Conservation (phyloP, 37 sponge, comb jelly and placozoan genomes). For the Beroe forskalii region DNA sequence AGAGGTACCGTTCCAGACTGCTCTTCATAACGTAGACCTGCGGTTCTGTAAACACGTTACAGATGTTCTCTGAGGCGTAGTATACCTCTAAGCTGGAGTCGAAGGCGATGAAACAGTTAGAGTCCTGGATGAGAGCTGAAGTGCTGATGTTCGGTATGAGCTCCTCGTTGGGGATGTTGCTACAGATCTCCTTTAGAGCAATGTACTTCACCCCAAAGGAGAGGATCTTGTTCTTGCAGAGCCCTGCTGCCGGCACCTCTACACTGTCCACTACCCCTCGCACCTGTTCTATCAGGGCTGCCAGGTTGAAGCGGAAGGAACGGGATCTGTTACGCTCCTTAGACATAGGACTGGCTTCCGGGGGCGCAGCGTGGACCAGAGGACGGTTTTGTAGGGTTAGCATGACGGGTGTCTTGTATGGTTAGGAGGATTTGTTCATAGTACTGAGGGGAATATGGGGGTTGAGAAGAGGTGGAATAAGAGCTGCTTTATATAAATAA, state of each 20-base stretch:
- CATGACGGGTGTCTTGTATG: too few species aligned
- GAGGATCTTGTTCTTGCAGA: conserved; percentile 60
- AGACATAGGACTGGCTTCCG: too few species aligned
- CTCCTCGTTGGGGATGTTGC: background rate
- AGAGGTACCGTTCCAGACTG: conserved; percentile 1
- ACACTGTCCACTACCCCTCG: background rate
- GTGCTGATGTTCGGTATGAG: too few species aligned
- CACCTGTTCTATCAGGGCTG: conserved; percentile 24
- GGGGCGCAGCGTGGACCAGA: too few species aligned
- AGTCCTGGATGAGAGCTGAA: background rate
- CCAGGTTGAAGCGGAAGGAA: conserved; percentile 17
- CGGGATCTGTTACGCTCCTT: conserved; percentile 16
- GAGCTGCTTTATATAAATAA: too few species aligned
- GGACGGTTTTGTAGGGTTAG: too few species aligned
- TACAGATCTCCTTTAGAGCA: conserved; percentile 1
- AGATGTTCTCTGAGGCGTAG: conserved; percentile 41
- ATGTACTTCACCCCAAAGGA: conserved; percentile 46
- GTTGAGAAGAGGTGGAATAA: too few species aligned
- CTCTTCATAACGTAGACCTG: conserved; percentile 49
- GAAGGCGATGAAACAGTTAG: conserved; percentile 22
- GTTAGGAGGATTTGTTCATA: too few species aligned
- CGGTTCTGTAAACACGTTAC: background rate
- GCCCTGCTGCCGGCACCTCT: conserved; percentile 24
- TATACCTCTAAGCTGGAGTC: conserved; percentile 8
- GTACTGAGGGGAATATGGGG: too few species aligned